These are phyloP conservation scores for Sus scrofa DNA, from an alignment of 2,113 vertebrate genomes.

Conservation along the genomic window T2T-Sscrofa CM000822.6:83253501-83254000, in stretches of 20 bases:
- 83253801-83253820: not conserved
- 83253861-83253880: rapidly evolving
- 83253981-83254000: not conserved
- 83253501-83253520: not conserved
- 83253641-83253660: not conserved
- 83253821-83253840: not conserved
- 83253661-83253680: not conserved
- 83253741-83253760: too few species aligned
- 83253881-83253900: not conserved
- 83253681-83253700: not conserved
- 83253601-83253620: not conserved
- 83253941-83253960: not conserved
- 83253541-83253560: not conserved
- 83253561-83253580: not conserved
- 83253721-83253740: not conserved
- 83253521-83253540: not conserved
- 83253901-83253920: not conserved
- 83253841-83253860: not conserved
- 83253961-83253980: not conserved
- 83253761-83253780: not conserved
- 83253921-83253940: too few species aligned
- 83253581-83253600: not conserved
- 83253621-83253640: not conserved
- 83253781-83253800: not conserved
- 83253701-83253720: not conserved